Conservation (phyloP, 2,113 vertebrate species). For the Scolopax mira region DNA sequence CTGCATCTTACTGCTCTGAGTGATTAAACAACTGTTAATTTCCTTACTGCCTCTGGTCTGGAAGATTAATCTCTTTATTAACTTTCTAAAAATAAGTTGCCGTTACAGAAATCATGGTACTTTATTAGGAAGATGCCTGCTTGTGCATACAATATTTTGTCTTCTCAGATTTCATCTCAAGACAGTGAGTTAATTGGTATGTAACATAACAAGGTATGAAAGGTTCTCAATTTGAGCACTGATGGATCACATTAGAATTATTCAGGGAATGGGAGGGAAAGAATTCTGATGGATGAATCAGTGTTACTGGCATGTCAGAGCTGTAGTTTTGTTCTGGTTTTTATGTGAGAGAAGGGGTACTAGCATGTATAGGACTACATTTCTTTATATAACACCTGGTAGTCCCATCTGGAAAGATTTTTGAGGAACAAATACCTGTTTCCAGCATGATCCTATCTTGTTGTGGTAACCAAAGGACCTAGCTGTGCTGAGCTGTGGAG, state of each 20-base stretch:
- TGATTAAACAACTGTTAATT: constrained; percentile 6
- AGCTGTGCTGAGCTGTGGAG: neutral
- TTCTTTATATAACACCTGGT: neutral
- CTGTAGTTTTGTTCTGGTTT: neutral
- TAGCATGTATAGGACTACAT: neutral
- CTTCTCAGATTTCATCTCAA: neutral
- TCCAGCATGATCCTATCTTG: neutral
- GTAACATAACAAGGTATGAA: neutral
- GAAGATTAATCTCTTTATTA: neutral
- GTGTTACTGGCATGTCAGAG: neutral
- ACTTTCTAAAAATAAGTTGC: constrained; percentile 4
- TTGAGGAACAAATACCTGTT: neutral
- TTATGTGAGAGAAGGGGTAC: neutral
- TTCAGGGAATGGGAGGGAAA: neutral
- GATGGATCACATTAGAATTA: neutral
- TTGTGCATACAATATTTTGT: neutral
- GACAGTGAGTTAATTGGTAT: neutral
- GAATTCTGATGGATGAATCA: neutral
- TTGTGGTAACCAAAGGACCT: neutral
- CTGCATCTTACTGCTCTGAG: neutral
- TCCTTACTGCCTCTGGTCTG: neutral
- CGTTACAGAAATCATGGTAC: neutral
- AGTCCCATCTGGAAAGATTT: neutral
- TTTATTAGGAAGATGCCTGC: neutral
- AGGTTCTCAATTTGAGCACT: neutral